These are phyloP conservation scores for Anguilla rostrata DNA, from an alignment of 2,113 vertebrate genomes.

Conservation along the genomic window DNA sequence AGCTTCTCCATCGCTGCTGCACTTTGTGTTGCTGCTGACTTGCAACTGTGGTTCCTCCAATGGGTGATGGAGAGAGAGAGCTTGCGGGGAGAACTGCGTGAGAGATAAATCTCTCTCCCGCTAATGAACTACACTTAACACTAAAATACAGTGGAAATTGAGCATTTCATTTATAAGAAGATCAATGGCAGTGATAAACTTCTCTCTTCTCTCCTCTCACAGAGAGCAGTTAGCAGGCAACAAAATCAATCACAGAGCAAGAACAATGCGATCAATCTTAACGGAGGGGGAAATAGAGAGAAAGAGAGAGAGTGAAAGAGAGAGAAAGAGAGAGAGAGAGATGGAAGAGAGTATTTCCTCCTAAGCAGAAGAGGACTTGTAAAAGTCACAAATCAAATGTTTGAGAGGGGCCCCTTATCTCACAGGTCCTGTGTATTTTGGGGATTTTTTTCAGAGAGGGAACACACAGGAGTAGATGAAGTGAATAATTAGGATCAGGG, in stretches of 20 bases:
- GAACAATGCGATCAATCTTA: conserved; percentile 69
- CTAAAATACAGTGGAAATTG: conserved; percentile 71
- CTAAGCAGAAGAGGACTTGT: conserved; percentile 50
- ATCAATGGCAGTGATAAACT: conserved; percentile 69
- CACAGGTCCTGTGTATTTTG: conserved; percentile 33
- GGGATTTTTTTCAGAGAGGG: conserved; percentile 50
- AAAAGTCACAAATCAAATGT: conserved; percentile 51
- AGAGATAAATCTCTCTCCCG: conserved; percentile 66
- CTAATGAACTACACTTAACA: conserved; percentile 80
- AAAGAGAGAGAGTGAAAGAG: conserved; percentile 36
- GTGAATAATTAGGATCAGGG: conserved; percentile 88
- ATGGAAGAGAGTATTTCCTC: conserved; percentile 38
- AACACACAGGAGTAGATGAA: conserved; percentile 69
- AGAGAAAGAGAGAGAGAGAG: conserved; percentile 6
- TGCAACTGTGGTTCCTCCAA: not conserved
- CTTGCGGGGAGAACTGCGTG: conserved; percentile 33
- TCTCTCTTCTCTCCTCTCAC: conserved; percentile 53
- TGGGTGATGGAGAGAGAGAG: not conserved
- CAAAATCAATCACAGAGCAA: conserved; percentile 66
- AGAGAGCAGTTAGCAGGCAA: conserved; percentile 62
- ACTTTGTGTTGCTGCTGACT: not conserved
- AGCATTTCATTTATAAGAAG: conserved; percentile 75
- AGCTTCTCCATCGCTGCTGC: not conserved
- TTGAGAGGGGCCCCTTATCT: conserved; percentile 40
- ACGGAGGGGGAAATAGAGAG: conserved; percentile 30